Evolutionary conservation across 1,140 invertebrate genomes (phyloP).

Genomic region (Bombus pyrosoma): DNA sequence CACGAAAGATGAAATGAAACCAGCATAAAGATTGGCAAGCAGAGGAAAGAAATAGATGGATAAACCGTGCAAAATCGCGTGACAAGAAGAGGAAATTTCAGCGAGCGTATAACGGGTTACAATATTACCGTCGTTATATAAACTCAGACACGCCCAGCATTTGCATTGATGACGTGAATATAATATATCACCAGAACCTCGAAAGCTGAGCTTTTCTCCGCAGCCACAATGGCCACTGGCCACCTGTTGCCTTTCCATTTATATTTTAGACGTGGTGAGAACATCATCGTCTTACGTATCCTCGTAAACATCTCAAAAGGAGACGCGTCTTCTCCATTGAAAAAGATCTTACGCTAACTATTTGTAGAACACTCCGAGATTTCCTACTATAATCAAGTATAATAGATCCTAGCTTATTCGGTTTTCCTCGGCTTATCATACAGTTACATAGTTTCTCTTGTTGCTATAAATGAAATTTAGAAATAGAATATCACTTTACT

Average conservation of each 20-base stretch:
- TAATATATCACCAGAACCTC: constrained; percentile 76
- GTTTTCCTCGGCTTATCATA: too few relatives aligned
- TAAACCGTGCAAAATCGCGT: constrained; percentile 61
- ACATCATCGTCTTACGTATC: constrained; percentile 70
- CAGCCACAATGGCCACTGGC: constrained; percentile 77
- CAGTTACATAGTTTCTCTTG: background rate
- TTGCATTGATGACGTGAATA: constrained; percentile 80
- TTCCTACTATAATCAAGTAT: background rate
- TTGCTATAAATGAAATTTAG: background rate
- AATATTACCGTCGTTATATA: constrained; percentile 76
- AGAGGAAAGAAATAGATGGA: constrained; percentile 5
- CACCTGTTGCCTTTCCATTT: constrained; percentile 82
- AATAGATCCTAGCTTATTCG: background rate
- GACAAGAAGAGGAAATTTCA: constrained; percentile 56
- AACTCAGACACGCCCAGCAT: constrained; percentile 77
- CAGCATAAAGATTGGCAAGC: background rate
- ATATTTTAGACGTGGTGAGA: constrained; percentile 78
- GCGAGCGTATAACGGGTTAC: constrained; percentile 54
- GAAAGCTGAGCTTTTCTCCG: constrained; percentile 76
- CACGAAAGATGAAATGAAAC: background rate
- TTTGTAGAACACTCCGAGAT: background rate
- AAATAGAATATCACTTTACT: too few relatives aligned
- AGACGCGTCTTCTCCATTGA: constrained; percentile 11
- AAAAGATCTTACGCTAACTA: background rate
- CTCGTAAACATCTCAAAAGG: constrained; percentile 60